Conservation (phyloP, 2,113 vertebrate genomes). For the human region GRCh38 chr11:103852501-103853000, state of each 20-base stretch:
- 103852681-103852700: neutral
- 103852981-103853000: neutral
- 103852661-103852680: neutral
- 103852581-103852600: neutral
- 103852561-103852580: neutral
- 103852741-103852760: neutral
- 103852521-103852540: neutral
- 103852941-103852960: too few species aligned
- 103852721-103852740: neutral
- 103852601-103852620: neutral
- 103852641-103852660: neutral
- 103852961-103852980: neutral
- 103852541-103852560: neutral
- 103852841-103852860: neutral
- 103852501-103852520: neutral
- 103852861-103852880: fast-evolving
- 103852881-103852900: neutral
- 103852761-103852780: neutral
- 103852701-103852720: neutral
- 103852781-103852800: neutral
- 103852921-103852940: neutral
- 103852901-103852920: neutral
- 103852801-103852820: neutral
- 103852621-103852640: neutral
- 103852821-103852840: neutral